Evolutionary conservation across 2,113 vertebrate species (phyloP).

Genomic region (Hemiscyllium ocellatum): DNA sequence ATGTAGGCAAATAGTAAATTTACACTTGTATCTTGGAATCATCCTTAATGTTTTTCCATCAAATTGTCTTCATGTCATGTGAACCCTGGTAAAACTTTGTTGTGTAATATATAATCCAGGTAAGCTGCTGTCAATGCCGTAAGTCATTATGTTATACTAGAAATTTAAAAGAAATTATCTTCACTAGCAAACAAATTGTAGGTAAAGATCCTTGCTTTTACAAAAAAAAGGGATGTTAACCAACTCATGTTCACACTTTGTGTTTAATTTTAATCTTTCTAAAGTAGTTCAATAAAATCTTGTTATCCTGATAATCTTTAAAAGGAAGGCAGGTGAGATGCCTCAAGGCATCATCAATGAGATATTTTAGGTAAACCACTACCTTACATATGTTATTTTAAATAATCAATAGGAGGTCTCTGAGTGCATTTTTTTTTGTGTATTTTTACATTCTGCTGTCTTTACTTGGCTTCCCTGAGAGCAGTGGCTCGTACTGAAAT

Average conservation of each 20-base stretch:
- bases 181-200: neutral
- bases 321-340: neutral
- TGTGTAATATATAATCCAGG: neutral
- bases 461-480: neutral
- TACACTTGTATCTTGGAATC: neutral
- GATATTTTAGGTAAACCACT: neutral
- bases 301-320: neutral
- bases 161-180: neutral
- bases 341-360: neutral
- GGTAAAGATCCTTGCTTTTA: neutral
- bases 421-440: neutral
- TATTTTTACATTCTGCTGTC: neutral
- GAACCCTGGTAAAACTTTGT: neutral
- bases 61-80: neutral
- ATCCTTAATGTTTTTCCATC: neutral
- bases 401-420: neutral
- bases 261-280: slow-evolving; percentile 20
- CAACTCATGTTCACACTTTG: neutral
- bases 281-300: neutral
- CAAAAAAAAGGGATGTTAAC: neutral
- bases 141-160: neutral
- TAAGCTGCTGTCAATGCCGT: neutral
- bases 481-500: neutral
- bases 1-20: neutral
- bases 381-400: slow-evolving; percentile 20